phyloP scores from a whole-genome alignment of 2,888 invertebrate genomes.

The Hemithea aestivaria region DNA sequence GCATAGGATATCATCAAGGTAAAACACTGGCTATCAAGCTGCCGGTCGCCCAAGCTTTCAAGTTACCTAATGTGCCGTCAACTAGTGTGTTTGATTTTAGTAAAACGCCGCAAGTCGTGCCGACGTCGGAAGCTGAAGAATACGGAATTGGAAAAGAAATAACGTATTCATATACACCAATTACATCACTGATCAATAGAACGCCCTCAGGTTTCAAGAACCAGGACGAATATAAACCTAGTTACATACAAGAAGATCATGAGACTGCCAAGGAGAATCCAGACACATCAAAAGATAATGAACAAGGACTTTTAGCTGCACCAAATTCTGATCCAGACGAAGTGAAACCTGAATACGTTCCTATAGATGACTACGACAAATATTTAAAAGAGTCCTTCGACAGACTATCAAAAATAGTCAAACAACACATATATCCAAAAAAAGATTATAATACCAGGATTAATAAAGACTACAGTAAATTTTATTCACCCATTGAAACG shows the following conservation, averaged over 20 bases:
- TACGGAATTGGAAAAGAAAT: conserved; percentile 50
- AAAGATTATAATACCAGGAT: conserved; percentile 37
- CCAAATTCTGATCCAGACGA: conserved; percentile 1
- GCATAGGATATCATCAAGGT: conserved; percentile 74
- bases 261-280: conserved; percentile 1
- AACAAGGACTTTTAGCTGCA: background rate
- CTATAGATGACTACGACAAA: conserved; percentile 21
- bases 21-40: conserved; percentile 69
- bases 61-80: conserved; percentile 50
- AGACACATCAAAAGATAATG: conserved; percentile 2
- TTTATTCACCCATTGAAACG: conserved; percentile 25
- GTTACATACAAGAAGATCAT: conserved; percentile 4
- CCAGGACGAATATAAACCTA: conserved; percentile 11
- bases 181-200: conserved; percentile 10
- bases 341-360: conserved; percentile 7
- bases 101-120: conserved; percentile 60
- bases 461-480: conserved; percentile 34
- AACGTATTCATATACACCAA: conserved; percentile 33
- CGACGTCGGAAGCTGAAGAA: conserved; percentile 49
- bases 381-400: conserved; percentile 41
- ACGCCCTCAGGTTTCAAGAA: conserved; percentile 21
- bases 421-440: conserved; percentile 43
- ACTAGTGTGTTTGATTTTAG: conserved; percentile 68
- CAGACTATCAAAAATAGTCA: conserved; percentile 42
- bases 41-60: conserved; percentile 54